Conservation (phyloP, 2,113 vertebrate genomes). For the Campylomormyrus tamandua region DNA sequence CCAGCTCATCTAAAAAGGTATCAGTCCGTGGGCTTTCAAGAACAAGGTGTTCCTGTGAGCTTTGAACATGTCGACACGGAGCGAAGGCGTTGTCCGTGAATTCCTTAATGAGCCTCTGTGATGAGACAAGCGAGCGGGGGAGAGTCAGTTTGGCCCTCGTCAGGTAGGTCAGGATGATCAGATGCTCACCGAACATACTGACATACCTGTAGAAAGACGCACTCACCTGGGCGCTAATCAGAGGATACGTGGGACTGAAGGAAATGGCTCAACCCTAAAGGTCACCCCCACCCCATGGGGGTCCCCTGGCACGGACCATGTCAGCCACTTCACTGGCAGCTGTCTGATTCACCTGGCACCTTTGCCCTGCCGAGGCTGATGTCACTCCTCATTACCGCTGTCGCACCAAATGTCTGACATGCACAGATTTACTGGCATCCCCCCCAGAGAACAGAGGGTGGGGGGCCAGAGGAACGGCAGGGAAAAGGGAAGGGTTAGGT, state of each 20-base stretch:
- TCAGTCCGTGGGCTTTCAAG: background rate
- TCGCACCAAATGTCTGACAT: conserved; percentile 57
- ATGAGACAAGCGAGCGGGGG: background rate
- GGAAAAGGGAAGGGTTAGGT: background rate
- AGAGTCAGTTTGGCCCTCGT: background rate
- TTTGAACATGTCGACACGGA: background rate
- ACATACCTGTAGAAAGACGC: background rate
- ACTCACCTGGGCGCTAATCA: background rate
- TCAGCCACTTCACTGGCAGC: too few species aligned
- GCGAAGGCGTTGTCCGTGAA: background rate
- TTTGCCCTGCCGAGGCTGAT: conserved; percentile 53
- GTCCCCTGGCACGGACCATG: too few species aligned
- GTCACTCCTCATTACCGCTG: conserved; percentile 66
- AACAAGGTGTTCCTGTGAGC: background rate
- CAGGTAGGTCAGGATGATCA: background rate
- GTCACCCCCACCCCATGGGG: background rate
- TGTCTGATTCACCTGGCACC: conserved; percentile 39
- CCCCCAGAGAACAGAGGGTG: conserved; percentile 30
- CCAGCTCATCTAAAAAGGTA: background rate
- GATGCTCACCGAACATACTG: background rate
- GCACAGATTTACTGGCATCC: conserved; percentile 58
- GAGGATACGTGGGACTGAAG: background rate
- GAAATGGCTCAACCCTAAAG: background rate
- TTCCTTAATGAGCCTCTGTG: background rate
- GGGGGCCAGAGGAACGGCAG: background rate